phyloP scores from a whole-genome alignment of 2,113 vertebrate genomes.

The Seriola rivoliana region DNA sequence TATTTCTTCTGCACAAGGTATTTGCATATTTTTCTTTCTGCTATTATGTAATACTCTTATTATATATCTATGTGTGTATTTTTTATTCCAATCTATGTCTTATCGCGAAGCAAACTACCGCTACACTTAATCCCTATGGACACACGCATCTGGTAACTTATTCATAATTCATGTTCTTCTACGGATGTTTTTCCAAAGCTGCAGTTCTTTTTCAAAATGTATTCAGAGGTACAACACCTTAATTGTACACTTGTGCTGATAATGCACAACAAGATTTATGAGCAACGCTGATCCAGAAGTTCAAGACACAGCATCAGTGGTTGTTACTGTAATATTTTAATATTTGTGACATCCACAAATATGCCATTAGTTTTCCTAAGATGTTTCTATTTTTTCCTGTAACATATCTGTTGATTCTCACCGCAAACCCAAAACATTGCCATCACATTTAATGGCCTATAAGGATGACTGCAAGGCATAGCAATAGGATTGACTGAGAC shows the following conservation, averaged over 20 bases:
- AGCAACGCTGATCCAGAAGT: conserved; percentile 3
- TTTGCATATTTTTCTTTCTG: conserved; percentile 26
- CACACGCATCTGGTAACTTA: conserved; percentile 41
- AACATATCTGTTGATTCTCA: neutral
- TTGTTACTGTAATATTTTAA: conserved; percentile 17
- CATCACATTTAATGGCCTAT: neutral
- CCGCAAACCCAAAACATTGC: neutral
- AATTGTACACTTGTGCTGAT: conserved; percentile 49
- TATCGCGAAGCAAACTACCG: conserved; percentile 24
- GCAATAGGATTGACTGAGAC: neutral
- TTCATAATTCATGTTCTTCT: conserved; percentile 49
- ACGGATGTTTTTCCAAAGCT: conserved; percentile 36
- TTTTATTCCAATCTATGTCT: conserved; percentile 23
- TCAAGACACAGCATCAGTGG: conserved; percentile 11
- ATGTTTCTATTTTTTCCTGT: neutral
- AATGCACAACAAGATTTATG: conserved; percentile 50
- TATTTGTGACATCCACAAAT: neutral
- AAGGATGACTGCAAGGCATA: neutral
- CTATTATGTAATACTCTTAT: conserved; percentile 36
- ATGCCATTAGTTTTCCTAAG: too few relatives aligned
- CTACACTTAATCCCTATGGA: conserved; percentile 47
- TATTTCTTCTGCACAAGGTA: neutral
- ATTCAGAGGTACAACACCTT: conserved; percentile 25
- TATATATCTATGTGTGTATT: conserved; percentile 16
- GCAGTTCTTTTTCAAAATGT: conserved; percentile 25